These are phyloP conservation scores for Cynoglossus semilaevis DNA, from an alignment of 2,113 vertebrate genomes.

Conservation along the genomic window DNA sequence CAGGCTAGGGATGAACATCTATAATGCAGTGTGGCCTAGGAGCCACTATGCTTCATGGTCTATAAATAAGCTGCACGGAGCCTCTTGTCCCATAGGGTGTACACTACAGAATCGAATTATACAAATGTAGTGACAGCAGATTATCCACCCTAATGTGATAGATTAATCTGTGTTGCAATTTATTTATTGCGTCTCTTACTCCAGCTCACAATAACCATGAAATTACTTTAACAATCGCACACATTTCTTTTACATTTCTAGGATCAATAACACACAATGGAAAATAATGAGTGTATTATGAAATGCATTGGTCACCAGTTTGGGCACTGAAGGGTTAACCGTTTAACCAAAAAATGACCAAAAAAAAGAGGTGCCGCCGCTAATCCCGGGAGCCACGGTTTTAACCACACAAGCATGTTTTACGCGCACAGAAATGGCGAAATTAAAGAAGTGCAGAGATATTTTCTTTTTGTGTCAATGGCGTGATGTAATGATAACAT, in stretches of 20 bases:
- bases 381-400: too few species aligned
- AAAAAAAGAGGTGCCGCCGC: too few species aligned
- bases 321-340: too few species aligned
- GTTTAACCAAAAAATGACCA: too few species aligned
- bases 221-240: background rate
- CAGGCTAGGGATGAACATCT: constrained; percentile 27
- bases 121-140: constrained; percentile 24
- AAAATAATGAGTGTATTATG: background rate
- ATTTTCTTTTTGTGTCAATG: too few species aligned
- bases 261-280: too few species aligned
- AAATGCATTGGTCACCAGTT: background rate
- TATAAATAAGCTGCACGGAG: constrained; percentile 48
- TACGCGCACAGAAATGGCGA: too few species aligned
- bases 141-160: constrained; percentile 24
- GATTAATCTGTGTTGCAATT: background rate
- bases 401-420: too few species aligned
- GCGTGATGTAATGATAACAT: too few species aligned
- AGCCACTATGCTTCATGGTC: constrained; percentile 14
- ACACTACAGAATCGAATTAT: constrained; percentile 10
- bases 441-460: too few species aligned
- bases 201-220: constrained; percentile 1
- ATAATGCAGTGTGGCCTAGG: constrained; percentile 27
- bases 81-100: constrained; percentile 18
- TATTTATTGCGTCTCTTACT: background rate
- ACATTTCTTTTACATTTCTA: background rate